Percentiles rank a stretch among this genome's conserved stretches.
phyloP scores from a whole-genome alignment of 2,113 vertebrate species.

The Panthera uncia region DNA sequence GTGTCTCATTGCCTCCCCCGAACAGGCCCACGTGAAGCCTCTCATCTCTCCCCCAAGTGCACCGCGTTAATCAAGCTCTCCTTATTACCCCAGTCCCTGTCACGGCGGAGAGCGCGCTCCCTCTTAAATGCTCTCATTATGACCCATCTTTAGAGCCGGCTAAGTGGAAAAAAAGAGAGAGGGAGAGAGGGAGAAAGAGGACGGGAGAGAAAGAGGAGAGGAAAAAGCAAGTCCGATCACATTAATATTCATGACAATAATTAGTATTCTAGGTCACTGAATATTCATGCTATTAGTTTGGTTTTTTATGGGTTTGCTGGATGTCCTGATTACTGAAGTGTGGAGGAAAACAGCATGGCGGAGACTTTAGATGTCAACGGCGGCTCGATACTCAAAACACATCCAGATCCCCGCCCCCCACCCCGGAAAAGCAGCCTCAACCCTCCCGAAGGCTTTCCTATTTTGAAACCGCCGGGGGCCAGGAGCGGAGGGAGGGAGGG shows the following conservation, averaged over 20 bases:
- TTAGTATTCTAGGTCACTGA: conserved; percentile 99
- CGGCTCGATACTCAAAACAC: conserved; percentile 85
- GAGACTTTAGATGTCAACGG: conserved; percentile 88
- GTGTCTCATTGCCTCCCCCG: conserved; percentile 87
- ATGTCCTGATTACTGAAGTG: conserved; percentile 92
- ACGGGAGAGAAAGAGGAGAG: conserved; percentile 76
- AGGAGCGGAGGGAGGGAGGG: background rate
- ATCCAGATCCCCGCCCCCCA: conserved; percentile 68
- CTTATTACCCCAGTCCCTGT: conserved; percentile 91
- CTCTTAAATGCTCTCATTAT: conserved; percentile 95
- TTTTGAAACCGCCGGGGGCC: conserved; percentile 73
- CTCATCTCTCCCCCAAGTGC: conserved; percentile 89
- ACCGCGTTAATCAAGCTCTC: conserved; percentile 92
- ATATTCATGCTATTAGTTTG: conserved; percentile 99
- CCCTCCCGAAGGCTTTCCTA: conserved; percentile 78
- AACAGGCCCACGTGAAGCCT: conserved; percentile 89
- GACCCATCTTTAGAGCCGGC: conserved; percentile 93
- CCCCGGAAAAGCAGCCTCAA: conserved; percentile 78
- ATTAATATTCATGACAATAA: conserved; percentile 99
- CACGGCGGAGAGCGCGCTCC: conserved; percentile 88
- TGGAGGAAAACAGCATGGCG: conserved; percentile 90
- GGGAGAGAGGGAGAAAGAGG: conserved; percentile 59
- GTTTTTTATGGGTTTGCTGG: conserved; percentile 93
- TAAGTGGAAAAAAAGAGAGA: conserved; percentile 87
- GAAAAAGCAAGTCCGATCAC: conserved; percentile 91